Percentiles rank a stretch among this genome's conserved stretches.
Conservation (phyloP, 2,797 vertebrate genomes). For the Amblyopsis hoosieri region DNA sequence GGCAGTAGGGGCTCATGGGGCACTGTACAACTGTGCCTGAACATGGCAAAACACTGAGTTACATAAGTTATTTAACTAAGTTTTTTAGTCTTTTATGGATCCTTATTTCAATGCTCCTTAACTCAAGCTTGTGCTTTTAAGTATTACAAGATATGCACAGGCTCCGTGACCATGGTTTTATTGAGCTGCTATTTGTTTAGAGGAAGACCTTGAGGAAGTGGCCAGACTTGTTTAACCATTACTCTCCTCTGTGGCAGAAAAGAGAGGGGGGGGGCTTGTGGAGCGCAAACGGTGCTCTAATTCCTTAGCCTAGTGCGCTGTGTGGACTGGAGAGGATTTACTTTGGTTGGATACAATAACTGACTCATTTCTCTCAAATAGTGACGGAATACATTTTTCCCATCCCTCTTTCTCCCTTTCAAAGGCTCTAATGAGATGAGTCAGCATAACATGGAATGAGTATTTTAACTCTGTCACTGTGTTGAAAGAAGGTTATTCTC, state of each 20-base stretch:
- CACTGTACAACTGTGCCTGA: no score
- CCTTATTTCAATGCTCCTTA: background rate
- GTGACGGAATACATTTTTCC: conserved; percentile 42
- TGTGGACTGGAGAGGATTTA: conserved; percentile 54
- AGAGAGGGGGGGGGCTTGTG: conserved; percentile 26
- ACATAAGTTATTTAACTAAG: no score
- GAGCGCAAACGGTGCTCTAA: conserved; percentile 50
- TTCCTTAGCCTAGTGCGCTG: conserved; percentile 42
- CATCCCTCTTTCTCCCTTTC: conserved; percentile 15
- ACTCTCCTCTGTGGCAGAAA: conserved; percentile 29
- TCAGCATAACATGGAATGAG: conserved; percentile 33
- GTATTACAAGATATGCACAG: background rate
- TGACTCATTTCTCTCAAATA: conserved; percentile 52
- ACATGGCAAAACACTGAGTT: no score
- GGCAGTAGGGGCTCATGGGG: no score
- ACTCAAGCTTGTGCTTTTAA: background rate
- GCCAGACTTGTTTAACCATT: conserved; percentile 66
- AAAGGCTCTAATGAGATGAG: conserved; percentile 15
- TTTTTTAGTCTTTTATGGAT: background rate
- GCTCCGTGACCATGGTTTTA: conserved; percentile 20
- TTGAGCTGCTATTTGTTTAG: conserved; percentile 56
- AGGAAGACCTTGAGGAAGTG: conserved; percentile 67
- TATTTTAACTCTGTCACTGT: conserved; percentile 13
- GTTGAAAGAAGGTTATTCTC: conserved; percentile 2
- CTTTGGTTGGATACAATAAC: conserved; percentile 58